Evolutionary conservation across 1,140 invertebrate genomes (phyloP).

Genomic region (Semibalanus balanoides): DNA sequence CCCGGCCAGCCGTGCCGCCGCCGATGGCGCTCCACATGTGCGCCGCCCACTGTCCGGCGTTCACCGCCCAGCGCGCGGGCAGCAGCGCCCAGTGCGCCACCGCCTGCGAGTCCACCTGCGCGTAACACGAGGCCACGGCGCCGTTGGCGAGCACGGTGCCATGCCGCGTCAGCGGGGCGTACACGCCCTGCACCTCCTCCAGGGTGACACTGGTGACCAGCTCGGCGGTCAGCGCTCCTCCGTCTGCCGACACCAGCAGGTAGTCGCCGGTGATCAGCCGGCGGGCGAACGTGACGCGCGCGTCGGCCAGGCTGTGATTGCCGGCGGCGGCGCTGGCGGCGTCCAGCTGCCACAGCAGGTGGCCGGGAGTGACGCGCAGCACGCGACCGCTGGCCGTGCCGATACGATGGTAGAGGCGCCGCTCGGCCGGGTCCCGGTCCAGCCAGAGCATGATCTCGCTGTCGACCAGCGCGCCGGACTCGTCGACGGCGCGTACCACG

Average conservation of each 20-base stretch:
- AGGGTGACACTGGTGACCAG: too few relatives aligned
- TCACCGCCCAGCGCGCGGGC: conserved; percentile 20
- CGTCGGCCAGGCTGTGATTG: too few relatives aligned
- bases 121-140: conserved; percentile 33
- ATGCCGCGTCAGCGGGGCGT: conserved; percentile 31
- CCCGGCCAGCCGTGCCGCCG: background rate
- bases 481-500: conserved; percentile 10
- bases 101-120: conserved; percentile 28
- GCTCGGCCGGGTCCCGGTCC: conserved; percentile 24
- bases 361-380: conserved; percentile 30
- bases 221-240: conserved; percentile 14
- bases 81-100: conserved; percentile 27
- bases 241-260: conserved; percentile 9
- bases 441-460: conserved; percentile 32
- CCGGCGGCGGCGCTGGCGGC: background rate
- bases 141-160: conserved; percentile 33
- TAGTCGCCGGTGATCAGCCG: background rate
- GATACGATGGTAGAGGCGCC: conserved; percentile 23
- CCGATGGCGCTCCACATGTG: too few relatives aligned
- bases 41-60: background rate
- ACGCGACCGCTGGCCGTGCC: conserved; percentile 24
- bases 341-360: conserved; percentile 28
- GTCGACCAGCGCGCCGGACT: conserved; percentile 24
- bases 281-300: background rate
- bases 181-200: conserved; percentile 25